A percentile compares a stretch with the other conserved stretches of the same genome.
These are phyloP conservation scores for Barypeithes pellucidus DNA, from an alignment of 2,888 invertebrate genomes.

Conservation along the genomic window DNA sequence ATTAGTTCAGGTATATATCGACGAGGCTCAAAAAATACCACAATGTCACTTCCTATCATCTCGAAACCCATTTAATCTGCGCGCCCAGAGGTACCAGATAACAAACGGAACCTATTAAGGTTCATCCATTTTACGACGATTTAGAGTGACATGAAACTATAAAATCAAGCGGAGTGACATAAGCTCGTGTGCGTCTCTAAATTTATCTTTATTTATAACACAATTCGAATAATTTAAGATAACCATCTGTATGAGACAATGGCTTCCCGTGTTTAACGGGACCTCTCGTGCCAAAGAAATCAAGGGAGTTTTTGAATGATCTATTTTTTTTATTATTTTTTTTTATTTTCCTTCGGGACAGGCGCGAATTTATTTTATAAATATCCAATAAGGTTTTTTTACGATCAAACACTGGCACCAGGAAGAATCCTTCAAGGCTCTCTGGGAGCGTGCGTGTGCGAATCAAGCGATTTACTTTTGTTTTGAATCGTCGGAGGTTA, in stretches of 20 bases:
- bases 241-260: slow-evolving; percentile 38
- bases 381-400: too few relatives aligned
- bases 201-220: slow-evolving; percentile 40
- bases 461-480: too few relatives aligned
- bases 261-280: slow-evolving; percentile 39
- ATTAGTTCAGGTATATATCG: too few relatives aligned
- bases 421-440: too few relatives aligned
- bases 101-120: slow-evolving; percentile 20
- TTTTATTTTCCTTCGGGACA: too few relatives aligned
- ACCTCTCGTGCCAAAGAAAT: slow-evolving; percentile 35
- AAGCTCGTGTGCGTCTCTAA: slow-evolving; percentile 26
- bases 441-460: too few relatives aligned
- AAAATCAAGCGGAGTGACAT: slow-evolving; percentile 38
- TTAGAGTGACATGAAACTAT: slow-evolving; percentile 25
- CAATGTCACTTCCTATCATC: background rate
- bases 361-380: too few relatives aligned
- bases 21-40: slow-evolving; percentile 18
- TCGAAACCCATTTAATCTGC: background rate
- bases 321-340: too few relatives aligned
- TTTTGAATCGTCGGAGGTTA: too few relatives aligned
- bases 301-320: slow-evolving; percentile 9
- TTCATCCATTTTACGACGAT: slow-evolving; percentile 16
- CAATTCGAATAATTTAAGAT: slow-evolving; percentile 43
- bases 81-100: slow-evolving; percentile 2
- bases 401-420: too few relatives aligned